Base-by-base conservation (phyloP, 2,888 invertebrate genomes). In the Oxytorus armatus region DNA sequence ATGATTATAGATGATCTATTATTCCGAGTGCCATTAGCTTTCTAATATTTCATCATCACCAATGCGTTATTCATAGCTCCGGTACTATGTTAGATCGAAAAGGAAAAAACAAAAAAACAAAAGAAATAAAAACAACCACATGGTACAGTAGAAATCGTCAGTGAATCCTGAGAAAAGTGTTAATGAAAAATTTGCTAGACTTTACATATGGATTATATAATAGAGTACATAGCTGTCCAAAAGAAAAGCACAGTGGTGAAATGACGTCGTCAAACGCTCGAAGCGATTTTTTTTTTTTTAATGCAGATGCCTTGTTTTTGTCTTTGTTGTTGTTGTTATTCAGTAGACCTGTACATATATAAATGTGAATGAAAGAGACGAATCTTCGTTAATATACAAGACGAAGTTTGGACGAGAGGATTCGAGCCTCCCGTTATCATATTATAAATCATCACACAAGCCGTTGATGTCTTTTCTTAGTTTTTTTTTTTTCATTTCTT, bases 51-150 rank as follows among this genome's bases (percentile, higher is more conserved):
- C 21, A 68, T 73, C 59, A 74, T 42, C 51, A 73, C 66, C 66
- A 76, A 61, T 49, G 53, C 33, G 79, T 79, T 79, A 79, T 79
- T 75, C 33, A 79, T 69, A 72, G 79, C 75, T 70, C 65, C 53
- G 39, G 25, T 53, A 39, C 66, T 55, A 44, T 63, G 75, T 79
- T 79, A 75, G 74, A 53, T 70, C 59, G 59, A 55, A 18, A 63
- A 66, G 51, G 61, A 47, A 39, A 69, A 23, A 42, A 18, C 55
- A 66, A 51, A 57, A 47, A 39, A 69, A 23, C 29, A 25, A 14
- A 70, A 65, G 36, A 69, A 23, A 42, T 23, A 16, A 72, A 65
- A 65, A 18, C 53, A 75, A 73, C 73, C 49, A 75, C 14, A 57
- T 47, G 33, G 16, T 25, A 39, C 16, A 47, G 14, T 25, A 51